Base-by-base conservation (phyloP, 2,888 invertebrate species). In the Leptopilina myrica region DNA sequence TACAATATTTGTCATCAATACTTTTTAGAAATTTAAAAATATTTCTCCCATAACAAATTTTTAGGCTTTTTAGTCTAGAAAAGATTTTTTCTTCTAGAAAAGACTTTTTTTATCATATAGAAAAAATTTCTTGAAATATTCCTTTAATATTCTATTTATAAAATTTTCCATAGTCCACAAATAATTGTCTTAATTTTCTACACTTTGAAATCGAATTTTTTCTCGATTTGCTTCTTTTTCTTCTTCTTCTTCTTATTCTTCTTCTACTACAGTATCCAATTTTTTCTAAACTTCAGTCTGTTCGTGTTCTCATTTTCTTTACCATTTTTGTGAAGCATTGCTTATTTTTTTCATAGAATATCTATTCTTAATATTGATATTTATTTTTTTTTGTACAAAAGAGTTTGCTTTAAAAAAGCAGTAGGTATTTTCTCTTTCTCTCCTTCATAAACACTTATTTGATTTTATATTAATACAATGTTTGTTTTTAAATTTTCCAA, bases 161-260 rank as follows among this genome's bases (percentile, higher is more conserved):
- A 40, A 26, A 59, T 79, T 77, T 78, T 65, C 77, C 66, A 69
- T 62, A 69, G 76, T 76, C 76, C 78, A 75, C 75, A 81, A 82
- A 78, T 49, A 65, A 76, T 59, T 46, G 75, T 76, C 79, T 79
- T 76, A 67, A 65, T 82, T 78, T 75, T 56, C 7, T 20, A 26
- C 8, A 8, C 43, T 46, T 46, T 46, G 7, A 46, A 46, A 46
- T 9, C 9, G 9, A 33, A 56, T 33, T 73, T 56, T 73, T 56
- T n/a, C 9, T 26, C n/a, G 15, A 20, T 73, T 56, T 33, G 53
- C 73, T 56, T 73, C n/a, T 3, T 53, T 20, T 73, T 73, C 40
- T 59, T 59, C 59, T 59, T 56, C 56, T 56, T 56, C 56, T 20
- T 20, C 56, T 56, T 56, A 14, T 20, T 20, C 20, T 56, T 56